Evolutionary conservation across 1,140 invertebrate genomes (phyloP), one percentile per base, ranked within the genome.

Genomic region (Conopomorpha cramerella): DNA sequence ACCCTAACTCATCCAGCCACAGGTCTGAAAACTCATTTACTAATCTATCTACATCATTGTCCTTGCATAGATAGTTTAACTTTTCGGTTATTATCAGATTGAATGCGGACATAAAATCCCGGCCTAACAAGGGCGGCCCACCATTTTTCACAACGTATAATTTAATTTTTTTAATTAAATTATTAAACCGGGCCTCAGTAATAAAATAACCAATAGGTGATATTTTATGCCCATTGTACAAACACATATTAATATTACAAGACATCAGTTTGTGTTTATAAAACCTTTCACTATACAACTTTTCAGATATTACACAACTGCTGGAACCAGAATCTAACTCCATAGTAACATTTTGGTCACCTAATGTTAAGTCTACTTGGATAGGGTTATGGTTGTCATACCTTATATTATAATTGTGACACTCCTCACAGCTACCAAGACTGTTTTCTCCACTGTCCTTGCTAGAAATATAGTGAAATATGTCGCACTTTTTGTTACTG

Each of bases 111-210:
- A 23, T 31, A 31, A 38, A 38, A 29, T 29, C 28, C 3, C 46
- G 25, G 0, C 51, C 45, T 12, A 57, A 26, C 28, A 58, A 34
- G 13, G 49, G 38, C 18, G 46, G 44, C 11, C 42, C 46, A n/a
- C 44, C 43, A 16, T 42, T 39, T 6, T 38, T 25, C 26, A 60
- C 36, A 17, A 60, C 42, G 26, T 49, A 43, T 34, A 39, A 12
- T 26, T 41, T 13, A 17, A 47, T 26, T 15, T 19, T 12, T 23
- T 38, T 19, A 6, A 2, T 8, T 15, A 8, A 2, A 11, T 31
- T 12, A 14, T 19, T 10, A 15, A 30, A 38, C 10, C 2, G 12
- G 2, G 31, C 12, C 6, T 16, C 29, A 2, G 18, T 27, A 19
- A 8, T 30, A 13, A 31, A 30, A 38, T 23, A 23, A 7, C 36